Percentiles rank a stretch among this genome's conserved stretches.
Evolutionary conservation across 2,888 invertebrate species (phyloP).

Genomic region (Cotesia congregata): DNA sequence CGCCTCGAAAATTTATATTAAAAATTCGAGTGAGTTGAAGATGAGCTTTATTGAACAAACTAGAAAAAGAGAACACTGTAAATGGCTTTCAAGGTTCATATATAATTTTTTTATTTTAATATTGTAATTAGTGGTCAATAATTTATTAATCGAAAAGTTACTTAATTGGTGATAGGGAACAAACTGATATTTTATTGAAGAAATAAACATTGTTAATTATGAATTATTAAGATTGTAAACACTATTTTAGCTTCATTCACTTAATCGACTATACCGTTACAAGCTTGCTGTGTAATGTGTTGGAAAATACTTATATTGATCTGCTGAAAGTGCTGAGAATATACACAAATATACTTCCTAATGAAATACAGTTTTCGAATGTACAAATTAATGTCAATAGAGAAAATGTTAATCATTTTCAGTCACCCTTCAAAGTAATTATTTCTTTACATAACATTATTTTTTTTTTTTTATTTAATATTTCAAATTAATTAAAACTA

Average conservation of each 20-base stretch:
- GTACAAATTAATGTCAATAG: slow-evolving; percentile 71
- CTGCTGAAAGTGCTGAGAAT: slow-evolving; percentile 73
- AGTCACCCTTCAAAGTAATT: slow-evolving; percentile 65
- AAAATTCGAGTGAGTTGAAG: slow-evolving; percentile 70
- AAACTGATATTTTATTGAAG: no score
- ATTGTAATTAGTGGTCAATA: no score
- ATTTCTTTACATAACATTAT: background rate
- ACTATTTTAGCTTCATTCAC: slow-evolving; percentile 76
- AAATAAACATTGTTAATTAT: no score
- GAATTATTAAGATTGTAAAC: no score
- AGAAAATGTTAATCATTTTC: slow-evolving; percentile 69
- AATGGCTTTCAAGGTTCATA: slow-evolving; percentile 80
- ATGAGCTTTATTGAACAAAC: slow-evolving; percentile 92
- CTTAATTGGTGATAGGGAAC: no score
- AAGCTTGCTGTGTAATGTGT: slow-evolving; percentile 77
- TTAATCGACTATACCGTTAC: slow-evolving; percentile 81
- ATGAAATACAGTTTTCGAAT: slow-evolving; percentile 67
- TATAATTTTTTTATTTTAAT: slow-evolving; percentile 4
- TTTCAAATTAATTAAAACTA: no score
- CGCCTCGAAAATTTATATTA: slow-evolving; percentile 56
- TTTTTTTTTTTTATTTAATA: no score
- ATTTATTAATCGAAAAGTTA: no score
- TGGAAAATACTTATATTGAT: slow-evolving; percentile 76
- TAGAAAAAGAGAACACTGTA: slow-evolving; percentile 85
- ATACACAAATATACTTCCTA: slow-evolving; percentile 73